phyloP scores from a whole-genome alignment of 2,888 invertebrate species.

The Coremacera marginata region DNA sequence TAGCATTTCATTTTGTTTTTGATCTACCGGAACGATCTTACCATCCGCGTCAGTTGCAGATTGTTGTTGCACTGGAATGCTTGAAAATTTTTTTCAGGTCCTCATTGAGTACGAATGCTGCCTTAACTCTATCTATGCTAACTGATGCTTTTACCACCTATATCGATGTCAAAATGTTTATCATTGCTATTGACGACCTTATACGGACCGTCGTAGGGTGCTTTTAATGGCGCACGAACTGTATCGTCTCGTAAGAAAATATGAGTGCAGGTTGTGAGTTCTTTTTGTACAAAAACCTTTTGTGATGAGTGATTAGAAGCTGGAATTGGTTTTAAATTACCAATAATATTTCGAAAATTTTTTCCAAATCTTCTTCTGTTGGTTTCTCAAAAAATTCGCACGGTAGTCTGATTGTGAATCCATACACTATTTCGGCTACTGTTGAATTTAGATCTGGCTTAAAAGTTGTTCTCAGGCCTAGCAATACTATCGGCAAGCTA shows the following conservation, averaged over 20 bases:
- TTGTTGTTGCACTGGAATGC: neutral
- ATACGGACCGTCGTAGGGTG: slow-evolving; percentile 27
- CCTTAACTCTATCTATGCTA: neutral
- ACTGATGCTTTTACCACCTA: neutral
- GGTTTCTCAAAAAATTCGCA: slow-evolving; percentile 41
- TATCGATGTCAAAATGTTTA: neutral
- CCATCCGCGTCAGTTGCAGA: neutral
- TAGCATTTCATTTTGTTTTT: too few species aligned
- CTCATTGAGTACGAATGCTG: neutral
- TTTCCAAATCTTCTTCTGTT: slow-evolving; percentile 27
- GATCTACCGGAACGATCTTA: too few species aligned
- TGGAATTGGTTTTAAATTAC: slow-evolving; percentile 31
- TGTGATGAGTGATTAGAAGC: slow-evolving; percentile 17
- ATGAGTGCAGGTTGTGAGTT: neutral
- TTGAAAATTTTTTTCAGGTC: neutral
- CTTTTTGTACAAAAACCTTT: slow-evolving; percentile 26
- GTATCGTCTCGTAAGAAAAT: slow-evolving; percentile 25
- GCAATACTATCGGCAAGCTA: slow-evolving; percentile 1
- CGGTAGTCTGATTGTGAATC: slow-evolving; percentile 38
- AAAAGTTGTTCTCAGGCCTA: slow-evolving; percentile 36
- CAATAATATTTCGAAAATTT: slow-evolving; percentile 22
- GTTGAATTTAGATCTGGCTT: slow-evolving; percentile 41
- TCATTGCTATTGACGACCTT: neutral
- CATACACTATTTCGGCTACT: slow-evolving; percentile 44
- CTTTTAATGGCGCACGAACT: slow-evolving; percentile 21